Evolutionary conservation across 2,797 vertebrate species (phyloP), one percentile per base, ranked within the genome.

Genomic region (Calcarius lapponicus): DNA sequence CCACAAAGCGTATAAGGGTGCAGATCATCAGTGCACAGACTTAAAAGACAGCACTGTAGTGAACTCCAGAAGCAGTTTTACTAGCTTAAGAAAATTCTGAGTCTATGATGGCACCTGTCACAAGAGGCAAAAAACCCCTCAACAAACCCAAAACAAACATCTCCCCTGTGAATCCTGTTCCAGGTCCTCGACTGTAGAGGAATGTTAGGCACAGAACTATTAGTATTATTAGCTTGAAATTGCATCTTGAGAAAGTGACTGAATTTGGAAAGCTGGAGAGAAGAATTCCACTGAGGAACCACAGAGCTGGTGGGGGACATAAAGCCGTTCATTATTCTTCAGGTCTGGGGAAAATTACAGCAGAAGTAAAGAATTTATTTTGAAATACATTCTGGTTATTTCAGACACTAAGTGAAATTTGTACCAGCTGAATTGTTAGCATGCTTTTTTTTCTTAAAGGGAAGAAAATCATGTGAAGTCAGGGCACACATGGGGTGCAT

Each of bases 391-490:
- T 86, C 75, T 78, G 64, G 48, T 80, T 93, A 50, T 91, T 87
- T 93, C 90, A 95, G 88, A 71, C 47, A 61, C 69, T 74, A 70
- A 86, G 61, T 57, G 47, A 85, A 92, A 93, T 95, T 72, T 93
- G 61, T 34, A 91, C 50, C 81, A 69, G 73, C 24, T 91, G 85
- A 82, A 87, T 85, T 64, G 40, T 67, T 73, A 78, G 58, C 42
- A 16, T 54, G 18, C 18, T 50, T n/a, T 4, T 80, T 83, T 75
- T 72, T 73, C 74, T 88, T 54, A 78, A 91, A 85, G 26, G 43
- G 40, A 94, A 92, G 72, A 87, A 94, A 93, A 65, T 32, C 1
- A 0, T 65, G 42, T 34, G 40, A 91, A 92, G 32, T 54, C 86
- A 82, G 51, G 54, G n/a, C 53, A 78, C 81, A 60, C 36, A 31